Evolutionary conservation across 2,113 vertebrate species (phyloP), one percentile per base, ranked within the genome.

Genomic region (Ramphastos sulfuratus): DNA sequence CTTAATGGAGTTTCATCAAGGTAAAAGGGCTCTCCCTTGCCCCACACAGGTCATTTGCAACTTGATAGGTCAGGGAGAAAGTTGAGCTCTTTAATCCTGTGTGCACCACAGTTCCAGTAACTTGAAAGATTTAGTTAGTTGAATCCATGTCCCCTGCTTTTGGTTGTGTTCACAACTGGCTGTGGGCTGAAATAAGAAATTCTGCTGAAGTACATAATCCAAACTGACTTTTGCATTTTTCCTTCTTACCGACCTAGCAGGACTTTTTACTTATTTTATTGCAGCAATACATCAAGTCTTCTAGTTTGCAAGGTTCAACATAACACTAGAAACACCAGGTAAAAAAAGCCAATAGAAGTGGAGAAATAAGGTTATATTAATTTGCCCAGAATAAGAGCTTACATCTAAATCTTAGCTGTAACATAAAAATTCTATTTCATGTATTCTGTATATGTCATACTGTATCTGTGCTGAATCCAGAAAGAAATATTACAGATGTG

Each of bases 131-230:
- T 92, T 89, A 61, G 59, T 85, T 88, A 88, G 25, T 60, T 82
- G 65, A 3, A 39, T 82, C 64, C 15, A 5, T 21, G 55, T 65
- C 7, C 18, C 31, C 10, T 42, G 48, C 50, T 92, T 37, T 64
- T 93, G 70, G 59, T 91, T 71, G 48, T 81, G 66, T 65, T 64
- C 59, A 76, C 67, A 73, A 27, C n/a, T 85, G 85, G 64, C 61
- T 66, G 86, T 85, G 33, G 69, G 31, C 50, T 93, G 64, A 94
- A 95, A 77, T 93, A 89, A 90, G 79, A 83, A 92, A 82, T 74
- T 56, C 46, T 85, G 37, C 59, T 93, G 59, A 20, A 75, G 48
- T 91, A 15, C 5, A 12, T 78, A 91, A 94, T 83, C 55, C 92
- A 88, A 94, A 93, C 52, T 67, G 28, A 74, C 85, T 27, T 96